Base-by-base conservation (phyloP, 2,113 vertebrate genomes). In the Chascanopsetta lugubris region DNA sequence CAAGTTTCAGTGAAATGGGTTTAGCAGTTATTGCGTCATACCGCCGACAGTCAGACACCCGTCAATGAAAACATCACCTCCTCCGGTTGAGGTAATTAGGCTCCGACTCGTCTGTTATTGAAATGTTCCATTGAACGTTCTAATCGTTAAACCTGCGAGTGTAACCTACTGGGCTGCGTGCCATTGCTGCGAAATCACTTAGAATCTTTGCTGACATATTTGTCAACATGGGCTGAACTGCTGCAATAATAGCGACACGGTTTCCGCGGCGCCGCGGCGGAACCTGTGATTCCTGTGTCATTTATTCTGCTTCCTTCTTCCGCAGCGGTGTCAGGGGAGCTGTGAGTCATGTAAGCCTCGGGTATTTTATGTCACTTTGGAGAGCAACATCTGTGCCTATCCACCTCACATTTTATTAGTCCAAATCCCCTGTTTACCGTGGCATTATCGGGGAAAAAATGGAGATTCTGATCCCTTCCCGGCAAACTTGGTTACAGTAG, bases 401-500 rank as follows among this genome's bases (percentile, higher is more conserved):
- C 84, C 91, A 87, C 87, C 85, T 91, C 73, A 78, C 68, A 91
- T 75, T 84, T 74, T 90, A 92, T 93, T 93, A 91, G 81, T 66
- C 63, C 63, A 87, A 80, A 92, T 85, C 84, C 80, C 79, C 55
- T 63, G 88, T 92, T 90, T 87, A 83, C 85, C 61, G 55, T 79
- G 43, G 85, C 75, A 92, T 92, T 89, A 88, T 67, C 82, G 79
- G 77, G 78, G 87, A 87, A 91, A 87, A 87, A 91, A 88, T 90
- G 88, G 86, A 90, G 88, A 94, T 93, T 75, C 88, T 86, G 88
- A 72, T 89, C 84, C 54, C 61, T 90, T 84, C 90, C 90, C 88
- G 91, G 85, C 77, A 77, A 87, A 86, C 69, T 64, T 81, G 61
- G 69, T 80, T 83, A 83, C 83, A 84, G 83, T 81, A 58, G 49